Conservation (phyloP, 2,888 invertebrate genomes). For the Xestia c-nigrum region DNA sequence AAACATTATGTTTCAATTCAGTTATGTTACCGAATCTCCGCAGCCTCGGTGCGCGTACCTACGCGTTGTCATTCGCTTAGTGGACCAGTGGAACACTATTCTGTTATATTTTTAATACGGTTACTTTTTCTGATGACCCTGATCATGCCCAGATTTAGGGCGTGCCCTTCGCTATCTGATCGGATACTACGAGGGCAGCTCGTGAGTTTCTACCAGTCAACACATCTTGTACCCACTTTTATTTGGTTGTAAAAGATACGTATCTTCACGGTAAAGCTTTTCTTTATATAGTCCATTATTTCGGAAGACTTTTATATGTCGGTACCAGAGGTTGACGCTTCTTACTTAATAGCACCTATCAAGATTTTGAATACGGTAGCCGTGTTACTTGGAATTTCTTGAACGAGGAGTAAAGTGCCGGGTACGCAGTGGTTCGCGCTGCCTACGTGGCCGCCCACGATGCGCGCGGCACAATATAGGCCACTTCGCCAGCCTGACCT, state of each 20-base stretch:
- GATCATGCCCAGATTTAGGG: slow-evolving; percentile 76
- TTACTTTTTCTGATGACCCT: slow-evolving; percentile 85
- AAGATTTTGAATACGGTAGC: slow-evolving; percentile 27
- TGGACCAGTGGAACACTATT: slow-evolving; percentile 87
- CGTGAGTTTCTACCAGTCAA: slow-evolving; percentile 29
- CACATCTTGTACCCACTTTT: slow-evolving; percentile 35
- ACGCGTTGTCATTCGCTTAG: slow-evolving; percentile 82
- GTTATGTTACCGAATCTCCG: slow-evolving; percentile 77
- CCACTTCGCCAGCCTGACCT: slow-evolving; percentile 77
- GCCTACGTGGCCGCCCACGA: slow-evolving; percentile 72
- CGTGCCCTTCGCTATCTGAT: slow-evolving; percentile 81
- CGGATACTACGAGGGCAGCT: slow-evolving; percentile 47
- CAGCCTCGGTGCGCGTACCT: slow-evolving; percentile 76
- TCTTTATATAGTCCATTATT: slow-evolving; percentile 40
- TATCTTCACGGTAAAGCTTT: slow-evolving; percentile 26
- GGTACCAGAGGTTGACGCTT: slow-evolving; percentile 25
- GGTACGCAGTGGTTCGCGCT: slow-evolving; percentile 41
- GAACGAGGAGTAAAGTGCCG: slow-evolving; percentile 31
- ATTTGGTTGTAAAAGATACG: slow-evolving; percentile 41
- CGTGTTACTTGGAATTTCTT: slow-evolving; percentile 21
- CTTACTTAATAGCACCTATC: slow-evolving; percentile 18
- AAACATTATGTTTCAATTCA: slow-evolving; percentile 71
- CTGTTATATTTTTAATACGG: slow-evolving; percentile 88
- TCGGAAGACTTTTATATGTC: slow-evolving; percentile 24
- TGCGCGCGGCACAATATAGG: slow-evolving; percentile 71